Base-by-base conservation (phyloP, 2,888 invertebrate genomes). In the Lamproptera curius region DNA sequence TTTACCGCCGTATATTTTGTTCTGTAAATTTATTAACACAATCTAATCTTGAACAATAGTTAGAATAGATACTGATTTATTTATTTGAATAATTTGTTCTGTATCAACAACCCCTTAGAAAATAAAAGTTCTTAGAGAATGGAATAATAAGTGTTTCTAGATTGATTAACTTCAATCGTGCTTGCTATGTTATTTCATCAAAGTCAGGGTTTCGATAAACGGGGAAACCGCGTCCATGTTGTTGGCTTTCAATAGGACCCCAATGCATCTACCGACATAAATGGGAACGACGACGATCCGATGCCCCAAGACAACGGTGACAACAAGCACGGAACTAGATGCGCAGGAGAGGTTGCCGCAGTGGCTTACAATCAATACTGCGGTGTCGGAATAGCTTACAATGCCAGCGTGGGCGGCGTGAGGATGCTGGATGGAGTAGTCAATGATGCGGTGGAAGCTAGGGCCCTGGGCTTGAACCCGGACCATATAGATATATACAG, bases 241-340 rank as follows among this genome's bases (percentile, higher is more conserved):
- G n/a, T n/a, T 6, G 20, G 6, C 20, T 20, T 5, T 20, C 20
- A 20, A 20, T 6, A 28, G 28, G 28, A 28, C 28, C 28, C 28
- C 28, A 2, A 28, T 9, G 98, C 99, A 49, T 98, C 98, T 66
- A 96, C 94, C 40, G 99, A 99, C 83, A 97, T 99, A 77, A 99
- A 99, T 77, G 97, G 95, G 66, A 96, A 97, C 79, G 98, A 99
- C 80, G 94, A 94, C 62, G 98, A 99, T 87, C 99, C 99, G 33
- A 97, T 96, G 90, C 99, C 99, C 11, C 94, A 97, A 79, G 97
- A 98, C 88, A 97, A 98, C 86, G 97, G 97, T 28, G 98, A 98
- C 85, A 99, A 99, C 90, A 98, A 98, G 90, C 98, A 99, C 77
- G 99, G 99, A 37, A 99, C 99, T 53, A 90, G 99, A 61, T 99